Evolutionary conservation across 2,797 vertebrate genomes (phyloP), one percentile per base, ranked within the genome.

Genomic region (Aplochiton taeniatus): DNA sequence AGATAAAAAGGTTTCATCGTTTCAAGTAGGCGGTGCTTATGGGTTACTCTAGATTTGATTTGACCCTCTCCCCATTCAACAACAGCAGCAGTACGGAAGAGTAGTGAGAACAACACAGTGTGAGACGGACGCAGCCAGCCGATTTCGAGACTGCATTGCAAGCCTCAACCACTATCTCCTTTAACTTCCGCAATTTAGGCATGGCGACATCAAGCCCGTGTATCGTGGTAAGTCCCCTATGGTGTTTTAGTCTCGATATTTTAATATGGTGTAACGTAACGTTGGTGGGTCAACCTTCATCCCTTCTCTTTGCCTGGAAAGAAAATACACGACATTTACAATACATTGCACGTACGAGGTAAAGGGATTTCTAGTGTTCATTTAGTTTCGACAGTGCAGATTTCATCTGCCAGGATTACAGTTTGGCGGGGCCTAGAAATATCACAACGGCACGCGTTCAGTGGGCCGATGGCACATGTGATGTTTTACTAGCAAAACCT

Each of bases 121-220:
- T 9, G 42, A 18, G 18, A 54, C 8, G 18, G 19, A 19, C 5
- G 11, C 8, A 51, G 60, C 9, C 43, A 41, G n/a, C 42, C 20
- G 50, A 31, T 41, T 13, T 49, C 17, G 59, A 50, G 13, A 17
- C 50, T 47, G 56, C 63, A 51, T 65, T n/a, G 54, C 66, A 66
- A 41, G 16, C 11, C 47, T 44, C 14, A 57, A 45, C 46, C 19
- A 11, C 54, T 19, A 41, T 12, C n/a, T 10, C 19, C n/a, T n/a
- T 16, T 19, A 7, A 31, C 44, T 11, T 47, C 18, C 9, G 41
- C 59, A 43, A 48, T 8, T 59, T 41, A 18, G 82, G 73, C 78
- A 93, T 93, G 93, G 92, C 92, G 85, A 83, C 90, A 8, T 46
- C 74, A 63, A 87, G 87, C 79, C 12, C 86, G 45, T 93, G 90